Percentiles rank a stretch among this genome's conserved stretches.
Evolutionary conservation across 2,113 vertebrate genomes (phyloP).

Genomic region (Triplophysa siluroides): DNA sequence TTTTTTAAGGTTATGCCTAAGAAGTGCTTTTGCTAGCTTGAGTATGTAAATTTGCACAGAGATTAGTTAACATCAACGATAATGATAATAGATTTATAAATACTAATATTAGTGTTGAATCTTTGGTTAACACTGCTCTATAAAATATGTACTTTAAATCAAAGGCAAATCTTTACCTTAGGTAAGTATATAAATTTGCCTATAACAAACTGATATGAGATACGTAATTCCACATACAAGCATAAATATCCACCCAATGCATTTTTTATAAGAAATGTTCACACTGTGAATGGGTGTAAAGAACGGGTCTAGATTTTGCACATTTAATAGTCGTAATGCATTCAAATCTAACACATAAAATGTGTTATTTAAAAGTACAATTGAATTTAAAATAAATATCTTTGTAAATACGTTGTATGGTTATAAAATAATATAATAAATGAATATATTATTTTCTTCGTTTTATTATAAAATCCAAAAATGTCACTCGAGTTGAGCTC

Average conservation of each 20-base stretch:
- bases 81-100: not conserved
- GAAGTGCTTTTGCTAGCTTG: not conserved
- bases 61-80: not conserved
- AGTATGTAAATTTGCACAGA: not conserved
- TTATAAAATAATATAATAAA: not conserved
- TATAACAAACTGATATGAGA: too few relatives aligned
- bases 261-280: too few relatives aligned
- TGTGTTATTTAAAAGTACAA: not conserved
- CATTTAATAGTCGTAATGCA: not conserved
- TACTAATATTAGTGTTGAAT: not conserved
- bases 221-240: too few relatives aligned
- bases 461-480: not conserved
- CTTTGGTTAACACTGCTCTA: not conserved
- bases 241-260: too few relatives aligned
- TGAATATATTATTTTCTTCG: not conserved
- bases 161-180: not conserved
- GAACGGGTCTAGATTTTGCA: not conserved
- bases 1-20: too few relatives aligned
- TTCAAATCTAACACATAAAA: too few relatives aligned
- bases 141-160: not conserved
- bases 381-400: not conserved
- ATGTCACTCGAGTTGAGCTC: constrained; percentile 12
- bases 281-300: not conserved
- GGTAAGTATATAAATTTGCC: not conserved
- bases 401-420: not conserved